Conservation (phyloP, 1,140 invertebrate species). For the Trichonephila clavata region DNA sequence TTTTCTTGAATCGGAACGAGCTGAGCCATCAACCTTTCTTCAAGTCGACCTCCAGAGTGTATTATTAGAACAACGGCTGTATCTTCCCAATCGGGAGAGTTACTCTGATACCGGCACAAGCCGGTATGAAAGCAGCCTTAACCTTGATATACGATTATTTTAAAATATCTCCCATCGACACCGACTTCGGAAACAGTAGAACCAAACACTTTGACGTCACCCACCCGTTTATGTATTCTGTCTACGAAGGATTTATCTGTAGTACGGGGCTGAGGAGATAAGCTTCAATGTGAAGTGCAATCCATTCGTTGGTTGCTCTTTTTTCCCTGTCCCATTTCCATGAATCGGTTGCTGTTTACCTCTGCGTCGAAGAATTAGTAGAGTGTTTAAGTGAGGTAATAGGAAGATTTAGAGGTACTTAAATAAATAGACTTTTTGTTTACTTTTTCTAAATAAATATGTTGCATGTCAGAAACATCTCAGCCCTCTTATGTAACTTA, state of each 20-base stretch:
- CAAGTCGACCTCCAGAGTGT: too few relatives aligned
- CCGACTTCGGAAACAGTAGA: not conserved
- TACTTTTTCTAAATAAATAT: too few relatives aligned
- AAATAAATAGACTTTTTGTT: too few relatives aligned
- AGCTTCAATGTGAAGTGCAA: slow-evolving; percentile 24
- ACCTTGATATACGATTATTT: slow-evolving; percentile 14
- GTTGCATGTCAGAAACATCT: too few relatives aligned
- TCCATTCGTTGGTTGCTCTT: not conserved
- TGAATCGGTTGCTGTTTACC: not conserved
- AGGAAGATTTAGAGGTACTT: not conserved
- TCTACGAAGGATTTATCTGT: not conserved
- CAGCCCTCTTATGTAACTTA: too few relatives aligned
- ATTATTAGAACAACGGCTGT: too few relatives aligned
- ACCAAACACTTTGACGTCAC: not conserved
- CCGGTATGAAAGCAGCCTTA: not conserved
- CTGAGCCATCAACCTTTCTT: too few relatives aligned
- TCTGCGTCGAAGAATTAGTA: not conserved
- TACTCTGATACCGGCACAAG: too few relatives aligned
- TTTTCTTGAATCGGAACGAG: too few relatives aligned
- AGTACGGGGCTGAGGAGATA: not conserved
- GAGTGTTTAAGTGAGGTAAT: not conserved
- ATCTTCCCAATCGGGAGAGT: too few relatives aligned
- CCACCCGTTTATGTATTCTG: not conserved
- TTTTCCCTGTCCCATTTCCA: not conserved
- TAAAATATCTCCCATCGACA: not conserved